Percentiles rank a stretch among this genome's conserved stretches.
These are phyloP conservation scores for Apotomis turbidana DNA, from an alignment of 2,888 invertebrate genomes.

Conservation along the genomic window DNA sequence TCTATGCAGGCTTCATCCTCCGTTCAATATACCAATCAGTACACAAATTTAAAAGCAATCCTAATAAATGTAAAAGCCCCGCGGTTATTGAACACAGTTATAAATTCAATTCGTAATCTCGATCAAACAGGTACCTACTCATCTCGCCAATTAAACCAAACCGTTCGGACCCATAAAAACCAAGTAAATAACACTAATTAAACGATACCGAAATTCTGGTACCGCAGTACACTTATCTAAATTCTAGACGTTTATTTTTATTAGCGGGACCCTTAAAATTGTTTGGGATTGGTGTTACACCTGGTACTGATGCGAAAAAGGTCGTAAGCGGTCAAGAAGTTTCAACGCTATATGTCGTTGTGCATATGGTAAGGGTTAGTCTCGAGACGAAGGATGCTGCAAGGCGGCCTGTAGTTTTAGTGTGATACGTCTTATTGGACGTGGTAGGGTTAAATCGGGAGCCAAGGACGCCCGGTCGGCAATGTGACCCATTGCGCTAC, in stretches of 20 bases:
- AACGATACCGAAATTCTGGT: constrained; percentile 26
- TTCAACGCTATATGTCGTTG: background rate
- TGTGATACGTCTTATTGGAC: constrained; percentile 21
- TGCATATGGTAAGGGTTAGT: background rate
- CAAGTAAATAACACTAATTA: constrained; percentile 37
- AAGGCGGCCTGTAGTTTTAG: background rate
- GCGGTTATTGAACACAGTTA: constrained; percentile 15
- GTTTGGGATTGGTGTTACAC: constrained; percentile 33
- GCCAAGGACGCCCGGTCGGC: constrained; percentile 76
- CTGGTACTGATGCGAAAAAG: constrained; percentile 17
- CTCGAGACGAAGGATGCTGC: background rate
- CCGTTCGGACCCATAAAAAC: constrained; percentile 17
- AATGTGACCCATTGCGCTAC: constrained; percentile 79
- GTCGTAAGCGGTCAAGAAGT: constrained; percentile 2
- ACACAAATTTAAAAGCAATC: background rate
- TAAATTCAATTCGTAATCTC: constrained; percentile 28
- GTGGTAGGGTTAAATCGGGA: constrained; percentile 50
- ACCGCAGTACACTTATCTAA: constrained; percentile 38
- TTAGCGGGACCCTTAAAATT: constrained; percentile 40
- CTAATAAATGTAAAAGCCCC: constrained; percentile 6
- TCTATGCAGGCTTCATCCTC: too few species aligned
- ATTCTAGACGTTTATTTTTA: constrained; percentile 45
- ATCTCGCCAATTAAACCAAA: constrained; percentile 22
- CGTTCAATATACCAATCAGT: too few species aligned
- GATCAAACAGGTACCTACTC: constrained; percentile 32